Evolutionary conservation across 2,113 vertebrate species (phyloP), one percentile per base, ranked within the genome.

Genomic region (Semnornis frantzii): DNA sequence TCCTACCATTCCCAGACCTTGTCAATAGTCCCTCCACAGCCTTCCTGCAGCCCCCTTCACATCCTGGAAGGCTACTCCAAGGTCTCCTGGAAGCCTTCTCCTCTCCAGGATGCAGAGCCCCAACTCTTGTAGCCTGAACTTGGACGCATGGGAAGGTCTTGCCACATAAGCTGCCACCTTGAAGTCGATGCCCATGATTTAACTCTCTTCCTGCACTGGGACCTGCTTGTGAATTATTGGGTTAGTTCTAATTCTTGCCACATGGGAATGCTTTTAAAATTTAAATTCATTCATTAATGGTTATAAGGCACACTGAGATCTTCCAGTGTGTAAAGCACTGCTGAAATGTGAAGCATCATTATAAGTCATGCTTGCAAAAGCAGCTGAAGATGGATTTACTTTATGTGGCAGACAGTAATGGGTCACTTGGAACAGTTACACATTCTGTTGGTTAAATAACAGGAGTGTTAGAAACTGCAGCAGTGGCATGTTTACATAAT

Each of bases 371-470:
- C 85, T 95, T 95, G 95, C 91, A 94, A 87, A 97, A 97, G 85
- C 91, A 91, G 89, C 92, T 82, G 72, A 96, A 96, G 97, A 97
- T 79, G 60, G 92, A 97, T 96, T 96, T 92, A 84, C 24, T 60
- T 94, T 93, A 85, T 3, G 5, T 77, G 93, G 85, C 85, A 94
- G 94, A 71, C 31, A 1, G 72, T 91, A 95, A 96, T 93, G 93
- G 95, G 87, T 95, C 82, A 66, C 94, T 97, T 96, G 92, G 87
- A 97, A 78, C 66, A 66, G 85, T 92, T 96, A 78, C 91, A 95
- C 52, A 58, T 94, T 92, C 97, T 96, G 13, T 80, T 95, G 95
- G 76, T 92, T 97, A 97, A 97, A 97, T 96, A 97, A 94, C 71
- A 89, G 65, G 93, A 95, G 74, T 94, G 91, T 81, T 96, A 95